phyloP scores from a whole-genome alignment of 2,113 vertebrate species.

The Ploceus nigricollis region DNA sequence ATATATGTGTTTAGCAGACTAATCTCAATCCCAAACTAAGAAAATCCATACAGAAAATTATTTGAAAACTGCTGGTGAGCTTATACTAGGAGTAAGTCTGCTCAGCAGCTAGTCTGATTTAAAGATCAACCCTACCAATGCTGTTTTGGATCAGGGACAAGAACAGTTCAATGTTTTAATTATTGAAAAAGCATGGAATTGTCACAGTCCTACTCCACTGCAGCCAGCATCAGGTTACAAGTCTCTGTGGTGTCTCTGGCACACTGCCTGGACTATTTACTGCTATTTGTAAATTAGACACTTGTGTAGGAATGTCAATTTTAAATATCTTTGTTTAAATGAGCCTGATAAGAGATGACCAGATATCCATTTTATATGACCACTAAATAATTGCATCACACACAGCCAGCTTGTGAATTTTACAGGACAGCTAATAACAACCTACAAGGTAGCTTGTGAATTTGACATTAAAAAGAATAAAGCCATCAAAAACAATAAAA shows the following conservation, averaged over 20 bases:
- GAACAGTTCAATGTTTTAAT: slow-evolving; percentile 28
- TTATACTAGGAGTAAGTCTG: neutral
- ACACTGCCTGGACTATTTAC: slow-evolving; percentile 63
- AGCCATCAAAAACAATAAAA: slow-evolving; percentile 44
- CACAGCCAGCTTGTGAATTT: slow-evolving; percentile 46
- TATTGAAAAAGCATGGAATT: slow-evolving; percentile 56
- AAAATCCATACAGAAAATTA: neutral
- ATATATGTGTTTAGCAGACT: neutral
- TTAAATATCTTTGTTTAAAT: slow-evolving; percentile 68
- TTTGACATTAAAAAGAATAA: slow-evolving; percentile 49
- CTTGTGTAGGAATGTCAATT: slow-evolving; percentile 68
- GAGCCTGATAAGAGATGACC: slow-evolving; percentile 70
- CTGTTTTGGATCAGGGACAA: neutral
- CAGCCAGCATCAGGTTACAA: slow-evolving; percentile 63
- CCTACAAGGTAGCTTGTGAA: slow-evolving; percentile 7
- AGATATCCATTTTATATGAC: slow-evolving; percentile 70
- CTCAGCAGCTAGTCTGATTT: neutral
- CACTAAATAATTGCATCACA: slow-evolving; percentile 58
- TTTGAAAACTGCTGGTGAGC: neutral
- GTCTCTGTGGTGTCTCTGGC: slow-evolving; percentile 57
- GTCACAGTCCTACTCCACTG: neutral
- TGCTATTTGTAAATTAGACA: slow-evolving; percentile 72
- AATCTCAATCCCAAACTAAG: neutral
- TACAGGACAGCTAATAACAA: slow-evolving; percentile 56
- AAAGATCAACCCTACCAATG: neutral